A percentile compares a stretch with the other conserved stretches of the same genome.
These are phyloP conservation scores for Sparidentex hasta DNA, from an alignment of 2,797 vertebrate species.

Conservation along the genomic window DNA sequence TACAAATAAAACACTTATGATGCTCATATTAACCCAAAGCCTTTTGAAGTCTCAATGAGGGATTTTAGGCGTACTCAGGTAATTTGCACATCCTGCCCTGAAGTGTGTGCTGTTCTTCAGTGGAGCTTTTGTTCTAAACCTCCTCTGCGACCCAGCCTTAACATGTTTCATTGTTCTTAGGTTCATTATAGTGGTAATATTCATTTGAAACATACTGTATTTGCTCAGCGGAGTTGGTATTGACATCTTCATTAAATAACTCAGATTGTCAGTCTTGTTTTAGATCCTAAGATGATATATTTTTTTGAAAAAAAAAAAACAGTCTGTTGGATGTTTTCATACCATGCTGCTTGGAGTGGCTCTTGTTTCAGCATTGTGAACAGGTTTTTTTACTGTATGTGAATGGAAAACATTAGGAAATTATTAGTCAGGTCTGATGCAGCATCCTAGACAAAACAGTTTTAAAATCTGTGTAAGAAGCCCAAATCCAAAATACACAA, in stretches of 20 bases:
- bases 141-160: not conserved
- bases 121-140: not conserved
- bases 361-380: not conserved
- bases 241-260: conserved; percentile 1
- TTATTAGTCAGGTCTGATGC: not conserved
- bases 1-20: conserved; percentile 32
- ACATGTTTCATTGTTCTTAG: not conserved
- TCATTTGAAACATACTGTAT: not conserved
- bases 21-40: not conserved
- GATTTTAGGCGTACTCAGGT: not conserved
- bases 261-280: not conserved
- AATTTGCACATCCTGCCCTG: conserved; percentile 16
- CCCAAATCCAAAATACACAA: not conserved
- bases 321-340: not conserved
- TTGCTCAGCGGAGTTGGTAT: conserved; percentile 7
- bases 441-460: conserved; percentile 7
- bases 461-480: not conserved
- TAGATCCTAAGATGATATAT: not conserved
- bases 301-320: not conserved
- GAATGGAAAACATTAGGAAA: not conserved
- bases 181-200: conserved; percentile 17
- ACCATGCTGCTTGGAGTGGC: not conserved
- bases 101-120: not conserved
- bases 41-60: conserved; percentile 34
- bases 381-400: no score